These are phyloP conservation scores for Drosophila meridionalis DNA, from an alignment of 2,888 invertebrate species.

Conservation along the genomic window DNA sequence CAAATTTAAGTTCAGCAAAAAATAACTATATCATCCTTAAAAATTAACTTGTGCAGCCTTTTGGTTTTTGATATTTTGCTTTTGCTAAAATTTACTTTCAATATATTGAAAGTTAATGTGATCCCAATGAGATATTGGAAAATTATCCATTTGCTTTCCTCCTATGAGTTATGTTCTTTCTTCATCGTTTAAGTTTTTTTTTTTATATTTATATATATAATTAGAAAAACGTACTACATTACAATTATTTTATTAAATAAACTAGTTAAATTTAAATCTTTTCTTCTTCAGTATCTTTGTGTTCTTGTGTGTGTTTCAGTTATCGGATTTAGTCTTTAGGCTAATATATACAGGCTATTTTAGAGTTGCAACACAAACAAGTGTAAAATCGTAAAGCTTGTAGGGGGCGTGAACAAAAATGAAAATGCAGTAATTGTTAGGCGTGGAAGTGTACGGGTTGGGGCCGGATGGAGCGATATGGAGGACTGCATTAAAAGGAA, in stretches of 20 bases:
- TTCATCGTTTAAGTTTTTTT: slow-evolving; percentile 40
- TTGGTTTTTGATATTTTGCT: neutral
- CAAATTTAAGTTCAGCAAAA: neutral
- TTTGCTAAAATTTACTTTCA: neutral
- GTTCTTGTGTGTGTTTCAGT: slow-evolving; percentile 56
- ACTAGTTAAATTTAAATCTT: slow-evolving; percentile 71
- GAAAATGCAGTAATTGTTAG: slow-evolving; percentile 36
- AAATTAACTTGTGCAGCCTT: neutral
- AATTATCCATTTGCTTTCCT: neutral
- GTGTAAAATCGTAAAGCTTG: slow-evolving; percentile 60
- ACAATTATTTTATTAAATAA: slow-evolving; percentile 74
- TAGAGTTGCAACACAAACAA: slow-evolving; percentile 60
- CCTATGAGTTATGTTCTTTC: slow-evolving; percentile 13
- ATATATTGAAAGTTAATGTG: neutral
- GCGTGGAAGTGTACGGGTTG: slow-evolving; percentile 5
- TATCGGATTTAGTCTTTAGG: slow-evolving; percentile 64
- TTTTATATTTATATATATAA: slow-evolving; percentile 55
- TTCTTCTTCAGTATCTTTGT: slow-evolving; percentile 50
- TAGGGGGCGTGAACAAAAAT: slow-evolving; percentile 12
- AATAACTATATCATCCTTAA: neutral
- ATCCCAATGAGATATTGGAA: neutral
- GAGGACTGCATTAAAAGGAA: slow-evolving; percentile 25
- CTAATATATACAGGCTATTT: slow-evolving; percentile 78
- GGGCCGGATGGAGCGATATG: slow-evolving; percentile 8
- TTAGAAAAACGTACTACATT: slow-evolving; percentile 80